These are phyloP conservation scores for Oscarella lobularis DNA, from an alignment of 37 sponge, comb jelly and placozoan genomes.

Conservation along the genomic window DNA sequence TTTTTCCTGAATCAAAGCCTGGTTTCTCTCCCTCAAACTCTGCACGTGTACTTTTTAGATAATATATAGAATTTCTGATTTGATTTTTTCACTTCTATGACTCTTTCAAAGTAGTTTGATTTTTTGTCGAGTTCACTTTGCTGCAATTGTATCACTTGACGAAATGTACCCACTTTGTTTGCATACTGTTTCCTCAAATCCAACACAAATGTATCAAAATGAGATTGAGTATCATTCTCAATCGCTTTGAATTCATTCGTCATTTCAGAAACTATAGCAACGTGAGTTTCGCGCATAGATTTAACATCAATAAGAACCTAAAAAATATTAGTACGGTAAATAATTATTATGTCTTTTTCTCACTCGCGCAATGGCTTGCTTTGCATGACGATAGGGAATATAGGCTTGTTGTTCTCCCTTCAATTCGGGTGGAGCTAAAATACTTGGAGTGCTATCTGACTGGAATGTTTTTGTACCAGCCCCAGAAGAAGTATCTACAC, in stretches of 20 bases:
- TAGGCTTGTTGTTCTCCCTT: conserved; percentile 12
- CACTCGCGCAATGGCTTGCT: conserved; percentile 3
- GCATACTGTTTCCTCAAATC: conserved; percentile 3
- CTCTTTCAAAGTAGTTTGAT: background rate
- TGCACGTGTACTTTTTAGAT: background rate
- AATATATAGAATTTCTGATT: background rate
- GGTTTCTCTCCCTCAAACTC: conserved; percentile 3
- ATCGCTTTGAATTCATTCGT: background rate
- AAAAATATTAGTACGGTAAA: no score
- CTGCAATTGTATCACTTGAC: conserved; percentile 11
- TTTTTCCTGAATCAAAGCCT: conserved; percentile 3
- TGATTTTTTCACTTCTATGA: background rate
- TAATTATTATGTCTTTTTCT: no score
- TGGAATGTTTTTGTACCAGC: no score
- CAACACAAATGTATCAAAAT: conserved; percentile 2
- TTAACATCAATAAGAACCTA: conserved; percentile 2
- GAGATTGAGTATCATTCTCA: conserved; percentile 8
- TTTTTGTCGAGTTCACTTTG: background rate
- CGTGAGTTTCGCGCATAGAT: background rate
- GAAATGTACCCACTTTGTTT: background rate
- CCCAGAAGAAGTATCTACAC: no score
- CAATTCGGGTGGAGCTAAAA: conserved; percentile 7
- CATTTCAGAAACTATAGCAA: conserved; percentile 6
- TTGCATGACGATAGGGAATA: conserved; percentile 5
- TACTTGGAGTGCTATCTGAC: background rate